These are phyloP conservation scores for Amniataba percoides DNA, from an alignment of 2,797 vertebrate species.

Conservation along the genomic window DNA sequence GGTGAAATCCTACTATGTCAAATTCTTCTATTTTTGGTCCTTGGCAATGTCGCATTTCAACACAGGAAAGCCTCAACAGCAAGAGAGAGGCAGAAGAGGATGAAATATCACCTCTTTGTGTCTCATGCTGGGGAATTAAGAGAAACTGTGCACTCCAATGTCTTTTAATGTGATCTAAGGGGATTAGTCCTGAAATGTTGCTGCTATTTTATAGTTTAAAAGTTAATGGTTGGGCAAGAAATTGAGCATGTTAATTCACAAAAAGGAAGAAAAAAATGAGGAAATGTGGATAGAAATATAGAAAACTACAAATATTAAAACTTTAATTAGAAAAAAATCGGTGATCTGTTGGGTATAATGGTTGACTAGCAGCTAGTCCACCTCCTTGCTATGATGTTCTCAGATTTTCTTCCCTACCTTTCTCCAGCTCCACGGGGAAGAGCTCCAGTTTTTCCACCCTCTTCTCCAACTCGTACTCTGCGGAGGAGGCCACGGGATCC, in stretches of 20 bases:
- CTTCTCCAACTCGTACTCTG: slow-evolving; percentile 99
- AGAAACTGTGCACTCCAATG: slow-evolving; percentile 10
- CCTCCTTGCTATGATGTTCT: slow-evolving; percentile 31
- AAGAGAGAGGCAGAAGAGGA: slow-evolving; percentile 42
- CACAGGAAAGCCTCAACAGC: slow-evolving; percentile 36
- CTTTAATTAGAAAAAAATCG: slow-evolving; percentile 32
- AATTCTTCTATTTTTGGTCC: slow-evolving; percentile 50
- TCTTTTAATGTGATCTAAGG: slow-evolving; percentile 1
- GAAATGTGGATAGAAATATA: background rate
- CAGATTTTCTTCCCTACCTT: slow-evolving; percentile 86
- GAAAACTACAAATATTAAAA: slow-evolving; percentile 6
- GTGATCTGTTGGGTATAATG: slow-evolving; percentile 44
- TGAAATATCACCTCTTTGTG: slow-evolving; percentile 25
- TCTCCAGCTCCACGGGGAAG: slow-evolving; percentile 97
- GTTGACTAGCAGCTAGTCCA: slow-evolving; percentile 35
- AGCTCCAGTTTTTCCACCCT: slow-evolving; percentile 98
- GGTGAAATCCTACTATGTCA: slow-evolving; percentile 45
- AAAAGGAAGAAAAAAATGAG: background rate
- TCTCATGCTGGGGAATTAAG: slow-evolving; percentile 14
- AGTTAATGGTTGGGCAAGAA: background rate
- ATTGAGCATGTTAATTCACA: background rate
- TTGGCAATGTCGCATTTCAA: slow-evolving; percentile 27
- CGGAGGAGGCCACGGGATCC: slow-evolving; percentile 97
- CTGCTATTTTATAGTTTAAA: background rate
- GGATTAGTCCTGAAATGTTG: slow-evolving; percentile 2